Conservation (phyloP, 1,140 invertebrate species). For the Philotrypesis tridentata region DNA sequence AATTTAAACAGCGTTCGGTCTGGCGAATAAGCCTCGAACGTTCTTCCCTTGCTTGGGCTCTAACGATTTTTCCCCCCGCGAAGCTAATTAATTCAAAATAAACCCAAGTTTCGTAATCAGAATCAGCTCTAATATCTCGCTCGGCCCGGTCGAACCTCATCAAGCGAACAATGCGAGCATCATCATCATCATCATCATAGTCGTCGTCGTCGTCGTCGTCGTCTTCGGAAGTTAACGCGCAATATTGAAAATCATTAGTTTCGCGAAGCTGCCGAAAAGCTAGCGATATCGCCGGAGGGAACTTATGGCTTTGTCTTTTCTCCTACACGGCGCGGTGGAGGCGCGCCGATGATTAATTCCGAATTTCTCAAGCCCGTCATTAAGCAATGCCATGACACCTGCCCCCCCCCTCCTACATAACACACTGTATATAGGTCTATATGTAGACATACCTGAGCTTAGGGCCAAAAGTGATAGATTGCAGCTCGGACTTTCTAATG, state of each 20-base stretch:
- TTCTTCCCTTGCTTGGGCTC: too few relatives aligned
- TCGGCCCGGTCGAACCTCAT: neutral
- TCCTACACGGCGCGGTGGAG: neutral
- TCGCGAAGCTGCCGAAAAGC: neutral
- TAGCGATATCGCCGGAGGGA: neutral
- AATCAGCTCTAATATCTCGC: neutral
- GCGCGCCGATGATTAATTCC: slow-evolving; percentile 57
- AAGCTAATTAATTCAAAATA: neutral
- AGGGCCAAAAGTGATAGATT: slow-evolving; percentile 69
- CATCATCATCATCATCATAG: neutral
- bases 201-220: too few relatives aligned
- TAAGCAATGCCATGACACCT: slow-evolving; percentile 59
- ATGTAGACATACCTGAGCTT: neutral
- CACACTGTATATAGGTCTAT: neutral
- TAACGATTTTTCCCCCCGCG: too few relatives aligned
- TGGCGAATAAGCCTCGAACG: too few relatives aligned
- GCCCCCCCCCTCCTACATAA: slow-evolving; percentile 38
- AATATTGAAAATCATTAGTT: slow-evolving; percentile 1
- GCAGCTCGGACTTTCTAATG: slow-evolving; percentile 65
- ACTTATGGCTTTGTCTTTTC: neutral
- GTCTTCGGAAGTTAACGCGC: too few relatives aligned
- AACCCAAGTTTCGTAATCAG: neutral
- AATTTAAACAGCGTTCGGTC: too few relatives aligned
- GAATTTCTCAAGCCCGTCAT: slow-evolving; percentile 53
- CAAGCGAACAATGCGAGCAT: neutral